A percentile compares a stretch with the other conserved stretches of the same genome.
These are phyloP conservation scores for Watersipora subatra DNA, from an alignment of 1,140 invertebrate species.

Conservation along the genomic window DNA sequence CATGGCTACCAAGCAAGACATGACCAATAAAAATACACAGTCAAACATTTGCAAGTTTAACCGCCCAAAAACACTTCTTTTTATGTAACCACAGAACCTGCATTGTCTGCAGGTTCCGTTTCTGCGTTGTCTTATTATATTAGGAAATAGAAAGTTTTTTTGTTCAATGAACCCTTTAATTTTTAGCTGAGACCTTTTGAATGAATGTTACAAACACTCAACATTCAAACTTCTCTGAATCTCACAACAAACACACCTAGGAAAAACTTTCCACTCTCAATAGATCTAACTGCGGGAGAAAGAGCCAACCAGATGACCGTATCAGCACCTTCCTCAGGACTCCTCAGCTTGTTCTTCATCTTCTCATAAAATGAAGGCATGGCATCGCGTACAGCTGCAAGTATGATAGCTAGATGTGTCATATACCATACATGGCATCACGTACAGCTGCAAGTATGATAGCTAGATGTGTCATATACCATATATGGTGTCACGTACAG, in stretches of 20 bases:
- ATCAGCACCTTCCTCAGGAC: conserved; percentile 43
- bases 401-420: no score
- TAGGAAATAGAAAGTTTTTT: neutral
- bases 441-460: no score
- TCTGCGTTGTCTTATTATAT: neutral
- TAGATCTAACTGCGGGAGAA: conserved; percentile 17
- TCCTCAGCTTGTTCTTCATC: conserved; percentile 41
- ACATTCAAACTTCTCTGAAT: neutral
- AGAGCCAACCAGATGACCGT: conserved; percentile 43
- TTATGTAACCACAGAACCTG: no score
- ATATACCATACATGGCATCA: no score
- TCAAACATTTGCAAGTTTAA: no score
- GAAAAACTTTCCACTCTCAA: conserved; percentile 40
- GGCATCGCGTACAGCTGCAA: conserved; percentile 35
- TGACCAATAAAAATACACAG: no score
- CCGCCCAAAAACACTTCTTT: no score
- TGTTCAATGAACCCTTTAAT: neutral
- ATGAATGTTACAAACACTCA: neutral
- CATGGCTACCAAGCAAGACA: no score
- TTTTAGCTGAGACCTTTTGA: neutral
- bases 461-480: no score
- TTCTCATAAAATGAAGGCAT: conserved; percentile 43
- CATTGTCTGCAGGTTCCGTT: neutral
- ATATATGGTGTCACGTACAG: no score
- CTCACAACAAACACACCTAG: conserved; percentile 30